Conservation (phyloP, 2,113 vertebrate species). For the Periophthalmus modestus region DNA sequence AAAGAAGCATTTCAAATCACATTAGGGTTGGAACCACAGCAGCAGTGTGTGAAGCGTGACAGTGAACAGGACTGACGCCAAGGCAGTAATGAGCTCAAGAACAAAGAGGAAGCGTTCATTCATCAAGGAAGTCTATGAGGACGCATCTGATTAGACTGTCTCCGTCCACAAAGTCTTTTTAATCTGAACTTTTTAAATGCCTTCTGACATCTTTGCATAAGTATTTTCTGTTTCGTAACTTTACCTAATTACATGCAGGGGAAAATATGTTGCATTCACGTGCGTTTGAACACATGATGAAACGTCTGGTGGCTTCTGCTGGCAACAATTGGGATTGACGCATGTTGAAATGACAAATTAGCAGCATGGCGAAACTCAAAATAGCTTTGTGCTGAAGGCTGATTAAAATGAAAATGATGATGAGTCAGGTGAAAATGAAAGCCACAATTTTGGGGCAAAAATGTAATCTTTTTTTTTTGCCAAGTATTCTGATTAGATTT, state of each 20-base stretch:
- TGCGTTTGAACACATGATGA: too few species aligned
- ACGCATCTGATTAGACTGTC: background rate
- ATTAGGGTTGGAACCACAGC: constrained; percentile 21
- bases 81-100: constrained; percentile 35
- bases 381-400: too few species aligned
- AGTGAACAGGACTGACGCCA: constrained; percentile 26
- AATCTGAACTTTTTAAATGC: background rate
- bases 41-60: constrained; percentile 22
- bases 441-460: too few species aligned
- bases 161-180: background rate
- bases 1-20: constrained; percentile 16
- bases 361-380: too few species aligned
- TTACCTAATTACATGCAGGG: background rate
- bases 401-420: too few species aligned
- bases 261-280: too few species aligned
- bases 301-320: too few species aligned
- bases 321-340: too few species aligned
- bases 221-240: background rate
- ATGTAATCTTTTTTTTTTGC: too few species aligned
- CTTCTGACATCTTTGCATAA: background rate
- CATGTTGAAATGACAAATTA: too few species aligned
- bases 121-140: background rate
- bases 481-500: too few species aligned
- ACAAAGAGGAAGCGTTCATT: constrained; percentile 11
- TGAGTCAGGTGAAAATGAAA: too few species aligned